These are phyloP conservation scores for Acronicta alni DNA, from an alignment of 2,888 invertebrate species.

Conservation along the genomic window DNA sequence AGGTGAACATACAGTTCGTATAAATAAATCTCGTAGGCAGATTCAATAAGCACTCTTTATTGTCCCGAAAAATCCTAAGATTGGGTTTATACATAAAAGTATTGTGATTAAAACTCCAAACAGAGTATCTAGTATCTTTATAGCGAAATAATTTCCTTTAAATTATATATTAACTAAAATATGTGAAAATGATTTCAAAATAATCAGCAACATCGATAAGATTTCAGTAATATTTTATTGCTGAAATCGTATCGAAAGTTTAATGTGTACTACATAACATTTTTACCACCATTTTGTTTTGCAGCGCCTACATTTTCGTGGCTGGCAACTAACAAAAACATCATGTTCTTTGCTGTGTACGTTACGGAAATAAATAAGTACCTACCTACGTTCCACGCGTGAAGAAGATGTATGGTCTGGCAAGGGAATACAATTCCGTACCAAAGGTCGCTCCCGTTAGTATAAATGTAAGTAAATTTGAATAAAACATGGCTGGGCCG, in stretches of 20 bases:
- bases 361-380: slow-evolving; percentile 83
- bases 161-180: too few relatives aligned
- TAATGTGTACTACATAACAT: background rate
- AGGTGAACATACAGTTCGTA: slow-evolving; percentile 1
- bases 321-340: slow-evolving; percentile 47
- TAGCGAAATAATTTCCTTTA: too few relatives aligned
- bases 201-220: too few relatives aligned
- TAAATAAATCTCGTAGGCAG: too few relatives aligned
- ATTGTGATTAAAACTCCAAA: too few relatives aligned
- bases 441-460: slow-evolving; percentile 88
- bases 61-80: too few relatives aligned
- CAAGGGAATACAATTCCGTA: slow-evolving; percentile 87
- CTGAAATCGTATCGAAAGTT: background rate
- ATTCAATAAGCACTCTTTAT: too few relatives aligned
- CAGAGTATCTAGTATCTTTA: too few relatives aligned
- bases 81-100: too few relatives aligned
- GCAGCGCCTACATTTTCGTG: slow-evolving; percentile 11
- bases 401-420: slow-evolving; percentile 88
- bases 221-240: too few relatives aligned
- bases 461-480: slow-evolving; percentile 90
- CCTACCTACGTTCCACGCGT: slow-evolving; percentile 69
- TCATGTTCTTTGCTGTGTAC: slow-evolving; percentile 55
- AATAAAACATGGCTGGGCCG: slow-evolving; percentile 84
- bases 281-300: slow-evolving; percentile 2
- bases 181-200: too few relatives aligned